These are phyloP conservation scores for Incurvaria masculella DNA, from an alignment of 2,888 invertebrate genomes.

Conservation along the genomic window DNA sequence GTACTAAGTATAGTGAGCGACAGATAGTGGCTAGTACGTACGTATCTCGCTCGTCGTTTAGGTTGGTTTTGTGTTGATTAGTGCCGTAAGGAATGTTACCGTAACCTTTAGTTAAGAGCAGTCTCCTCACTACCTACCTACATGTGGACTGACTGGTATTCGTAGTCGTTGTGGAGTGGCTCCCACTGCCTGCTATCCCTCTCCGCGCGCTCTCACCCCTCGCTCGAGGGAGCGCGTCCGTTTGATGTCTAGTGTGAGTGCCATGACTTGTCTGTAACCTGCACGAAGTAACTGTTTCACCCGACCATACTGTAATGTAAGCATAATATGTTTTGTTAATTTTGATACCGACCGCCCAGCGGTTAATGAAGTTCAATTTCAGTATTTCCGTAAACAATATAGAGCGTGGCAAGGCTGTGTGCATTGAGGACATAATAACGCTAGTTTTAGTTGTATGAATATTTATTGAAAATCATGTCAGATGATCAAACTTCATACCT, in stretches of 20 bases:
- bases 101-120: conserved; percentile 52
- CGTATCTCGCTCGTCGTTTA: conserved; percentile 51
- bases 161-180: conserved; percentile 39
- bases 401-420: conserved; percentile 72
- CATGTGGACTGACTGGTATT: background rate
- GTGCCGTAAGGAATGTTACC: conserved; percentile 53
- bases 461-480: conserved; percentile 4
- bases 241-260: conserved; percentile 20
- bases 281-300: conserved; percentile 46
- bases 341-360: conserved; percentile 37
- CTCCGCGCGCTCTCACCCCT: background rate
- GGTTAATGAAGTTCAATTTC: conserved; percentile 47
- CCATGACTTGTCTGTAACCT: conserved; percentile 29
- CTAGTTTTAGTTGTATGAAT: conserved; percentile 30
- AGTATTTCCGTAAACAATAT: conserved; percentile 47
- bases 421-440: conserved; percentile 60
- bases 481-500: background rate
- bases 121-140: conserved; percentile 19
- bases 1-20: conserved; percentile 51
- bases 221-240: conserved; percentile 21
- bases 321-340: conserved; percentile 50
- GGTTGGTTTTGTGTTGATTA: conserved; percentile 52
- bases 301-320: conserved; percentile 23
- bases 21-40: conserved; percentile 52
- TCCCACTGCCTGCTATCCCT: conserved; percentile 34